Evolutionary conservation across 2,113 vertebrate species (phyloP).

Genomic region (Calidris pugnax): DNA sequence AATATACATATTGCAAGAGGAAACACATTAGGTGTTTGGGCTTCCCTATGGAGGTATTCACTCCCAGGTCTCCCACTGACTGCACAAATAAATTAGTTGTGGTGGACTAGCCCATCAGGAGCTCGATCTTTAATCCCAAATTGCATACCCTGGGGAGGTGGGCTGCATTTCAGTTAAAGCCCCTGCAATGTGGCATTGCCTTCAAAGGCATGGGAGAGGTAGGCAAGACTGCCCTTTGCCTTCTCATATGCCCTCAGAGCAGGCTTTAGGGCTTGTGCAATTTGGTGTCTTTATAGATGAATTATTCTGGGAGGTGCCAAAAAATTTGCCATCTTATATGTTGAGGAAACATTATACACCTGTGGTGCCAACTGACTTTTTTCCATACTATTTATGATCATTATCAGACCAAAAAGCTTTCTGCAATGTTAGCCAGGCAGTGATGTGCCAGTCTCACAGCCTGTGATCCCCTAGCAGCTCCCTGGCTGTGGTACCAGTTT

Average conservation of each 20-base stretch:
- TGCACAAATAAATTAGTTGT: neutral
- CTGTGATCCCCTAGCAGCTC: neutral
- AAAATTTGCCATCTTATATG: neutral
- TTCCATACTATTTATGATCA: neutral
- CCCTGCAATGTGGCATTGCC: neutral
- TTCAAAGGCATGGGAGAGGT: neutral
- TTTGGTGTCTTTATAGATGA: neutral
- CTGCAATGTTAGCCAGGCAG: neutral
- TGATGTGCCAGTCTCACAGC: neutral
- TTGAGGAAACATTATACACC: neutral
- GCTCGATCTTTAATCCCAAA: neutral
- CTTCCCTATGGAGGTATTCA: neutral
- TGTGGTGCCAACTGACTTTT: neutral
- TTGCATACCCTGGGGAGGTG: neutral
- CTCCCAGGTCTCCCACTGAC: fast-evolving
- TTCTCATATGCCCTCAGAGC: neutral
- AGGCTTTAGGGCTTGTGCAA: neutral
- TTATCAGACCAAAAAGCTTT: neutral
- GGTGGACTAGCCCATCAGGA: neutral
- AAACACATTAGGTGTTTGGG: neutral
- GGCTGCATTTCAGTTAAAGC: neutral
- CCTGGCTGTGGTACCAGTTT: neutral
- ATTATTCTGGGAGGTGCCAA: neutral
- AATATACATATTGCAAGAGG: neutral
- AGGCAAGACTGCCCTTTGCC: neutral